Percentiles rank a stretch among this genome's conserved stretches.
These are phyloP conservation scores for Drosophila paracracens DNA, from an alignment of 2,888 invertebrate genomes.

Conservation along the genomic window DNA sequence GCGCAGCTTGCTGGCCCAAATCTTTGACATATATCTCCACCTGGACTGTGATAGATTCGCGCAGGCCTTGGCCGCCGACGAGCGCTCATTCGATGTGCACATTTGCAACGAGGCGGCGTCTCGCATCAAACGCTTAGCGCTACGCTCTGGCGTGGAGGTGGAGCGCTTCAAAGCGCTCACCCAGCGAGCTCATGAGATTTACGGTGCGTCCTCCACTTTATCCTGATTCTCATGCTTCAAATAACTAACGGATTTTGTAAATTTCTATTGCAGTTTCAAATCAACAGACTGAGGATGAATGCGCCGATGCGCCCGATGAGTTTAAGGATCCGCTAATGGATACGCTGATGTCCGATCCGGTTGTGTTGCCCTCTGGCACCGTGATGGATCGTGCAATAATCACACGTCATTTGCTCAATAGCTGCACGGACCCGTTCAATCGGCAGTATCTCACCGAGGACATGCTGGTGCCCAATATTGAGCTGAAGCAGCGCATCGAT, in stretches of 20 bases:
- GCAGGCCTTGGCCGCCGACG: constrained; percentile 96
- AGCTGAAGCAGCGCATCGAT: constrained; percentile 93
- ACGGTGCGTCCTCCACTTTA: constrained; percentile 83
- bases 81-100: constrained; percentile 97
- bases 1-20: constrained; percentile 93
- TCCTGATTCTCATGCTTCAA: not conserved
- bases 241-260: not conserved
- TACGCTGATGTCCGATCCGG: constrained; percentile 98
- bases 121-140: constrained; percentile 91
- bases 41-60: constrained; percentile 96
- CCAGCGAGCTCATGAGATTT: constrained; percentile 91
- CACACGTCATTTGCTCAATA: constrained; percentile 96
- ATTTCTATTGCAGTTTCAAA: constrained; percentile 88
- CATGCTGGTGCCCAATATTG: constrained; percentile 94
- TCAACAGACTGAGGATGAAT: constrained; percentile 95
- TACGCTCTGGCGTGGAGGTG: constrained; percentile 94
- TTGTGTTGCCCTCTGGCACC: constrained; percentile 94
- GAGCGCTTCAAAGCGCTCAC: constrained; percentile 93
- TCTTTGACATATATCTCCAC: constrained; percentile 98
- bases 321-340: constrained; percentile 99
- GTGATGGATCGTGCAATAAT: constrained; percentile 98
- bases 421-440: constrained; percentile 99
- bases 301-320: constrained; percentile 97
- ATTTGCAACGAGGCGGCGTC: constrained; percentile 96
- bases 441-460: constrained; percentile 97